Conservation (phyloP, 35 echinoderm and acorn worm species). For the Ptychodera flava region DNA sequence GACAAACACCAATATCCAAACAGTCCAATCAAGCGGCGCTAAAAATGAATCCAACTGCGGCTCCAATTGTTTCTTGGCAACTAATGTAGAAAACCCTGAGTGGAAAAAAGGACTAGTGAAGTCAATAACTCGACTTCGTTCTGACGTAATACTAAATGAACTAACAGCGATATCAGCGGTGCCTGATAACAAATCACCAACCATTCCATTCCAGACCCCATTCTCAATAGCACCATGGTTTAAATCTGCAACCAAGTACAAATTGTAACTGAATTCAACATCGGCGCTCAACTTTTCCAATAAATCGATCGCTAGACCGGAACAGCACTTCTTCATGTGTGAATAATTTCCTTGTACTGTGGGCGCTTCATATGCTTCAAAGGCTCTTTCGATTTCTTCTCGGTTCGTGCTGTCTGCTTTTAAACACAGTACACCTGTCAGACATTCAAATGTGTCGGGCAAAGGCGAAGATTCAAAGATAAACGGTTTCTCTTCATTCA, state of each 20-base stretch:
- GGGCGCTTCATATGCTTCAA: constrained; percentile 7
- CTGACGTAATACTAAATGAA: constrained; percentile 51
- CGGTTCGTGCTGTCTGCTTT: constrained; percentile 13
- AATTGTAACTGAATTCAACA: constrained; percentile 32
- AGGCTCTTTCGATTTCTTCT: constrained; percentile 27
- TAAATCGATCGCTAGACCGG: constrained; percentile 41
- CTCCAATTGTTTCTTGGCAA: constrained; percentile 44
- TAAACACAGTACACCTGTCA: constrained; percentile 32
- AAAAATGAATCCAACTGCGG: constrained; percentile 44
- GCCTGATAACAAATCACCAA: constrained; percentile 25
- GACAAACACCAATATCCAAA: constrained; percentile 41
- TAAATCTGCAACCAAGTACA: constrained; percentile 42
- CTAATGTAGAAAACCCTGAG: constrained; percentile 50
- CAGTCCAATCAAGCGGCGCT: constrained; percentile 30
- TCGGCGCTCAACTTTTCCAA: constrained; percentile 26
- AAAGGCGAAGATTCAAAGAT: constrained; percentile 20
- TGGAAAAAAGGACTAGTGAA: constrained; percentile 56
- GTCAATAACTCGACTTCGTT: constrained; percentile 45
- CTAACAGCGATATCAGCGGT: constrained; percentile 43
- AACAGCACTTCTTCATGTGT: constrained; percentile 16
- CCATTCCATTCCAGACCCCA: constrained; percentile 55
- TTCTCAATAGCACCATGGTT: constrained; percentile 45
- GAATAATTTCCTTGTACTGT: neutral
- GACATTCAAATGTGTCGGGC: constrained; percentile 7
- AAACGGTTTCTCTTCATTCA: constrained; percentile 57